A percentile compares a stretch with the other conserved stretches of the same genome.
Evolutionary conservation across 2,113 vertebrate genomes (phyloP).

Genomic region (Sitta europaea): DNA sequence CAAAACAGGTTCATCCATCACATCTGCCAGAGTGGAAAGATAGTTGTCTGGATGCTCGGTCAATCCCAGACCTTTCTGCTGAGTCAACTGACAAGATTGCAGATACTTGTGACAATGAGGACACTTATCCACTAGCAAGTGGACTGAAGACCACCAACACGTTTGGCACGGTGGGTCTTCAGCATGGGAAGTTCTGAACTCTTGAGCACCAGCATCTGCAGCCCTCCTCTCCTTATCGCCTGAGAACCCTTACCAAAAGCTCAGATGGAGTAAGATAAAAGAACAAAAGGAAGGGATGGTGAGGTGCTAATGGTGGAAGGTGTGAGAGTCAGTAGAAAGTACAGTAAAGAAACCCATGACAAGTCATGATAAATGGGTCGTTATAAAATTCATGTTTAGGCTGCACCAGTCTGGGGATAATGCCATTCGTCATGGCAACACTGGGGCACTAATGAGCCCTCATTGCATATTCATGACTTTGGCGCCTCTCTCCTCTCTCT

Average conservation of each 20-base stretch:
- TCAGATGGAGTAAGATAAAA: background rate
- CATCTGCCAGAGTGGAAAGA: constrained; percentile 49
- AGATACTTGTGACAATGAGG: constrained; percentile 11
- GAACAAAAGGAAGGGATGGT: constrained; percentile 42
- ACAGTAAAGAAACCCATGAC: constrained; percentile 73
- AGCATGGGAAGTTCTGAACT: background rate
- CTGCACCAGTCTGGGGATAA: constrained; percentile 79
- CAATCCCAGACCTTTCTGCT: constrained; percentile 22
- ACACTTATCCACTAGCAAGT: constrained; percentile 5
- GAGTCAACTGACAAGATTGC: constrained; percentile 39
- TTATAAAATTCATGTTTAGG: constrained; percentile 88
- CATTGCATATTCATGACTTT: constrained; percentile 84
- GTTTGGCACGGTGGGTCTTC: background rate
- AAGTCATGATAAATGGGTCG: constrained; percentile 85
- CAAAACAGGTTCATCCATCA: constrained; percentile 56
- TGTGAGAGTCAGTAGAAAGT: constrained; percentile 64
- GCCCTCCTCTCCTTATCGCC: background rate
- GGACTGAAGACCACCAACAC: constrained; percentile 20
- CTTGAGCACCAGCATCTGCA: background rate
- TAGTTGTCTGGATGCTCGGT: constrained; percentile 14
- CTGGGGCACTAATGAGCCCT: constrained; percentile 81
- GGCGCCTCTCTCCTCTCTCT: constrained; percentile 41
- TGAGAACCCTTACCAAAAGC: background rate
- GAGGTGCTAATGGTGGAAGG: constrained; percentile 56
- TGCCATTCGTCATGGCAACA: constrained; percentile 84